These are phyloP conservation scores for Hydrochoerus hydrochaeris DNA, from an alignment of 2,113 vertebrate genomes.

Conservation along the genomic window DNA sequence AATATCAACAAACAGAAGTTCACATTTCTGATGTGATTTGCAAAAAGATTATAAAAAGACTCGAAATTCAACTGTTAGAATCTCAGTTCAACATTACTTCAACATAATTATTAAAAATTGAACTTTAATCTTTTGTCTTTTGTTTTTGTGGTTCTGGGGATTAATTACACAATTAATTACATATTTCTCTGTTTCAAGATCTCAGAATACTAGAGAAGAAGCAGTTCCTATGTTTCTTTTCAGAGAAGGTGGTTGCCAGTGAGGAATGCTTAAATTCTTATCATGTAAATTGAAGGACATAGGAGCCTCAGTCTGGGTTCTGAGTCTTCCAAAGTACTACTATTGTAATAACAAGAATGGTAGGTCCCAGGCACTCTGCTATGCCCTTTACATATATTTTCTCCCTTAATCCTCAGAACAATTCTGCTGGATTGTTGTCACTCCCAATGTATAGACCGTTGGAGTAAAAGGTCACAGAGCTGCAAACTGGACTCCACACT, in stretches of 20 bases:
- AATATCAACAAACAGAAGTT: constrained; percentile 5
- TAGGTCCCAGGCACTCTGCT: background rate
- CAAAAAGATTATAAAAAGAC: background rate
- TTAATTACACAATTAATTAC: background rate
- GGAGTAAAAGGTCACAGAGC: background rate
- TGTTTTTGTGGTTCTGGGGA: background rate
- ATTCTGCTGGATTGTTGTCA: background rate
- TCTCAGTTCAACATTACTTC: background rate
- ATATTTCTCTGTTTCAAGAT: background rate
- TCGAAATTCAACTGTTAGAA: background rate
- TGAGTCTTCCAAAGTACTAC: background rate
- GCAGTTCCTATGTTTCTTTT: background rate
- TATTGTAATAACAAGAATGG: background rate
- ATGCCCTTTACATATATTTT: background rate
- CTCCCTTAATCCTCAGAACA: background rate
- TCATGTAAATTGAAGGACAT: background rate
- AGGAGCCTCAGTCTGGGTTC: background rate
- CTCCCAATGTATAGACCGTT: background rate
- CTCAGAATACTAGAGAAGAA: background rate
- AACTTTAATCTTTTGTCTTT: background rate
- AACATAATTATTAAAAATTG: background rate
- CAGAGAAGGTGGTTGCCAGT: background rate
- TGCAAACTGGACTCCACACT: background rate
- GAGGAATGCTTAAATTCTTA: background rate
- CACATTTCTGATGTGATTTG: background rate